Evolutionary conservation across 2,113 vertebrate species (phyloP).

Genomic region (Hiodon tergisus): DNA sequence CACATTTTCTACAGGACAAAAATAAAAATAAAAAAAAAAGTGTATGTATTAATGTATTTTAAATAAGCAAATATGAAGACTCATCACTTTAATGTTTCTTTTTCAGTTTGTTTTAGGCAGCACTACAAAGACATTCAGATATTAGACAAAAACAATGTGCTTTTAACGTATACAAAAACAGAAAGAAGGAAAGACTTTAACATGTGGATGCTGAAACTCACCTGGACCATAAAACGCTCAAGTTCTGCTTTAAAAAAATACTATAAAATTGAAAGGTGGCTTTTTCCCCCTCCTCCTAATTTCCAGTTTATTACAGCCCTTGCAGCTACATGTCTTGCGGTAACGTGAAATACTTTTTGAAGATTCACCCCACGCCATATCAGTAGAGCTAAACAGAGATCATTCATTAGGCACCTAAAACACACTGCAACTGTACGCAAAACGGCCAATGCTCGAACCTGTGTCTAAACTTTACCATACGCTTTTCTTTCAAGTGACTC

Average conservation of each 20-base stretch:
- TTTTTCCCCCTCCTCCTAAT: background rate
- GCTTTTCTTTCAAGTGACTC: background rate
- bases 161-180: conserved; percentile 34
- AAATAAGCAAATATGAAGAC: too few species aligned
- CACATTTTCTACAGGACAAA: too few species aligned
- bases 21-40: too few species aligned
- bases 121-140: conserved; percentile 46
- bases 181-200: conserved; percentile 25
- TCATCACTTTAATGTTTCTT: conserved; percentile 40
- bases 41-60: too few species aligned
- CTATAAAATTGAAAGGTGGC: background rate
- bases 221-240: conserved; percentile 39
- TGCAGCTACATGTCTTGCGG: conserved; percentile 2
- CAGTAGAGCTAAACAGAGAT: conserved; percentile 8
- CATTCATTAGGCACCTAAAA: conserved; percentile 6
- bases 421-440: conserved; percentile 11
- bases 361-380: conserved; percentile 1
- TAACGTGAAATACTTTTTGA: conserved; percentile 9
- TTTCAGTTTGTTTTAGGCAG: conserved; percentile 33
- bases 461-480: background rate
- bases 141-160: conserved; percentile 31
- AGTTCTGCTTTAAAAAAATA: background rate
- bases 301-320: conserved; percentile 8
- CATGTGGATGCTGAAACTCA: conserved; percentile 31
- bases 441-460: conserved; percentile 3